Base-by-base conservation (phyloP, 2,113 vertebrate species). In the Dasyornis broadbenti region DNA sequence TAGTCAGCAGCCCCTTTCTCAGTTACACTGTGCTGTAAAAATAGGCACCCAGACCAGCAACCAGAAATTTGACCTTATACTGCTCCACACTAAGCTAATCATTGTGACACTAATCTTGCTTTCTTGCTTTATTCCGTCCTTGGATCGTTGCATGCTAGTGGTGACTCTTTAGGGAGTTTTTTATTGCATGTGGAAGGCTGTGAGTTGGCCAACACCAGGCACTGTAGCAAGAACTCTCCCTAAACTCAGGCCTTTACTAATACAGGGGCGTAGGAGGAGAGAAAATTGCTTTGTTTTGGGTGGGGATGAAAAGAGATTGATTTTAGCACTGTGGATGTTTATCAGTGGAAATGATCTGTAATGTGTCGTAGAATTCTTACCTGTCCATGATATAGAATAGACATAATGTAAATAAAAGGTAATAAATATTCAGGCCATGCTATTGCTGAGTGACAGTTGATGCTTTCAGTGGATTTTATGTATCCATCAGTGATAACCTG, bases 11-110 rank as follows among this genome's bases (percentile, higher is more conserved):
- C 45, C 52, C 76, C 93, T 89, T 95, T 95, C 95, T 97, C 95
- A 94, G 76, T 97, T 97, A 94, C 93, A 93, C 79, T n/a, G 39
- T 0, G 28, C 79, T 93, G 88, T 84, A 96, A 97, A 97, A 97
- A 95, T 95, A 97, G 90, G 64, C 57, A 86, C 49, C 39, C 79
- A 52, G 54, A 70, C 33, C 53, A 89, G 90, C 90, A 93, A 95
- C 27, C 47, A 94, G 94, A 83, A 86, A 90, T 91, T 80, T 94
- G 94, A 93, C 90, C 92, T 93, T 96, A 86, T 21, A 92, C 86
- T 78, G 79, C 71, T 73, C 85, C 68, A 39, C 28, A 9, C 42
- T 59, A 90, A 83, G 56, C 64, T 86, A 21, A 49, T 77, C 28
- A 83, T 86, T 96, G 77, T 92, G 80, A 90, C 47, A 59, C 21